Evolutionary conservation across 2,888 invertebrate species (phyloP).

Genomic region (Pelosia muscerda): DNA sequence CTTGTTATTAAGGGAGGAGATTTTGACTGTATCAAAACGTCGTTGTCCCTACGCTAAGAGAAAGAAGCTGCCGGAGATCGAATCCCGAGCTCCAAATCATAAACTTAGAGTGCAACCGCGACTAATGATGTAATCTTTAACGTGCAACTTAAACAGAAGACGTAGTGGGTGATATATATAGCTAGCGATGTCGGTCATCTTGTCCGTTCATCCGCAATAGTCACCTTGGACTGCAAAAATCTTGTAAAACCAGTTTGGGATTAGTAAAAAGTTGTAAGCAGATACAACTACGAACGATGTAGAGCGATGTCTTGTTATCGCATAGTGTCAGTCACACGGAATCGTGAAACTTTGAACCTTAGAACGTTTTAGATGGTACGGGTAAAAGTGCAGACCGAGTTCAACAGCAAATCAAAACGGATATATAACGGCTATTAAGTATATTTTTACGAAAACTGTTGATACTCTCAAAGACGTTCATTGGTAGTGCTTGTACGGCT

Average conservation of each 20-base stretch:
- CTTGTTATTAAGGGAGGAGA: too few relatives aligned
- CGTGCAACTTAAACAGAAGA: not conserved
- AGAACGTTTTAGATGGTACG: conserved; percentile 26
- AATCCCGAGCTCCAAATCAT: too few relatives aligned
- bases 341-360: conserved; percentile 13
- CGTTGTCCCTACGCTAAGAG: too few relatives aligned
- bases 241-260: conserved; percentile 55
- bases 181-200: conserved; percentile 13
- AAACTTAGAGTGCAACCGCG: too few relatives aligned
- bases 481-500: too few relatives aligned
- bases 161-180: not conserved
- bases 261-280: conserved; percentile 55
- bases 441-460: not conserved
- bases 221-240: conserved; percentile 46
- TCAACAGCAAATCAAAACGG: not conserved
- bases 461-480: too few relatives aligned
- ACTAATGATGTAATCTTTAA: not conserved
- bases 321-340: conserved; percentile 24
- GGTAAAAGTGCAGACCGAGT: conserved; percentile 20
- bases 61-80: too few relatives aligned
- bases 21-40: too few relatives aligned
- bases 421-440: not conserved
- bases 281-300: conserved; percentile 37
- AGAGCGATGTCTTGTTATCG: conserved; percentile 39
- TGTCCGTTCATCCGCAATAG: conserved; percentile 22